phyloP scores from a whole-genome alignment of 2,113 vertebrate species.

The Trachemys scripta region DNA sequence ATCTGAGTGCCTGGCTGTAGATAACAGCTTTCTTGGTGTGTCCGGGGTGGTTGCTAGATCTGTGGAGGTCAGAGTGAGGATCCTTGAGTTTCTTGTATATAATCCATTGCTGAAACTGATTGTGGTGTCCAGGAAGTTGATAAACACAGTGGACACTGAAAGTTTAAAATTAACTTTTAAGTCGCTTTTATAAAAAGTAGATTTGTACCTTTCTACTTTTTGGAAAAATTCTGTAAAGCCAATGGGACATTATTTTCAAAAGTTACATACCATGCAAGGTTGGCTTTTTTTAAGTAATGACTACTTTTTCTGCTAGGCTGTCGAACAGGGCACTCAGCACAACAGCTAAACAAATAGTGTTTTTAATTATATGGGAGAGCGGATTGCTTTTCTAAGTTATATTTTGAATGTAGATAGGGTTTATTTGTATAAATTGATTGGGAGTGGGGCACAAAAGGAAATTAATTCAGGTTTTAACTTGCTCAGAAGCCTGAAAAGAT shows the following conservation, averaged over 20 bases:
- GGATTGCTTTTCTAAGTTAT: neutral
- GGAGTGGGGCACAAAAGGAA: neutral
- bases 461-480: constrained; percentile 1
- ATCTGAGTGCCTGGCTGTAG: neutral
- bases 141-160: neutral
- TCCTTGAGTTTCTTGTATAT: neutral
- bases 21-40: neutral
- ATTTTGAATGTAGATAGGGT: neutral
- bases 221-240: neutral
- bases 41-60: neutral
- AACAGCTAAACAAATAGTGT: neutral
- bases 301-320: neutral
- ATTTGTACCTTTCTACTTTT: neutral
- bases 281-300: constrained; percentile 8
- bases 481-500: neutral
- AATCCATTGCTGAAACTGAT: neutral
- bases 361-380: neutral
- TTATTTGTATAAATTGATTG: constrained; percentile 24
- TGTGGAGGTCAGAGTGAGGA: neutral
- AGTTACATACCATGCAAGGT: neutral
- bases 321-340: constrained; percentile 1
- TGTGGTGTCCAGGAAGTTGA: neutral
- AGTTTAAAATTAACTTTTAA: neutral
- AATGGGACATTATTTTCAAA: neutral
- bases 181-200: neutral